Base-by-base conservation (phyloP, 2,797 vertebrate species). In the Myripristis murdjan region DNA sequence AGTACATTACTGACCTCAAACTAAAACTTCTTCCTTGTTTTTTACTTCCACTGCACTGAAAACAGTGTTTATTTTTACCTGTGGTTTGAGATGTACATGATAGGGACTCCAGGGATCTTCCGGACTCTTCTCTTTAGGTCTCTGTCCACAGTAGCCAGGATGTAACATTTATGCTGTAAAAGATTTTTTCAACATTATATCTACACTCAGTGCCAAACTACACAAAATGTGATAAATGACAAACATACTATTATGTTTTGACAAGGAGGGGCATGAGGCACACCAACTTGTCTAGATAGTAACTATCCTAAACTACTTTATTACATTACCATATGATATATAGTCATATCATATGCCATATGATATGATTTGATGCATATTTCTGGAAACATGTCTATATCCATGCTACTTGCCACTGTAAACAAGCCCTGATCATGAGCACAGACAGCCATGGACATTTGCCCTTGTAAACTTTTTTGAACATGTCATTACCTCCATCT, bases 81-180 rank as follows among this genome's bases (percentile, higher is more conserved):
- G 88, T 99, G 97, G 87, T 97, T 97, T 73, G 97, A 99, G 91
- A 99, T 97, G 86, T 99, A 99, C 98, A 99, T 99, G 87, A 99
- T 99, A 24, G 98, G 98, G 14, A 99, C 97, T 62, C 98, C 98
- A 1, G 98, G 98, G 63, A 99, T 98, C 90, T 99, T 99, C 41
- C 97, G 93, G 70, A 99, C 93, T 86, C 98, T 95, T 56, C 98
- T 90, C 86, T 99, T 99, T 12, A 99, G 94, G 83, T 99, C 98
- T 84, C 96, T 94, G 91, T 99, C 98, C 90, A 99, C 97, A 5
- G 98, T 99, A 37, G 98, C 98, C 89, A 99, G 94, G 73, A 99
- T 99, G 77, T 99, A 99, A 93, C 98, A 99, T 81, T 99, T 99
- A 90, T 99, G 98, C 98, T 99, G 90, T 33, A 77, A 81, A 83